Evolutionary conservation across 2,113 vertebrate species (phyloP), one percentile per base, ranked within the genome.

Genomic region (Heloderma charlesbogerti): DNA sequence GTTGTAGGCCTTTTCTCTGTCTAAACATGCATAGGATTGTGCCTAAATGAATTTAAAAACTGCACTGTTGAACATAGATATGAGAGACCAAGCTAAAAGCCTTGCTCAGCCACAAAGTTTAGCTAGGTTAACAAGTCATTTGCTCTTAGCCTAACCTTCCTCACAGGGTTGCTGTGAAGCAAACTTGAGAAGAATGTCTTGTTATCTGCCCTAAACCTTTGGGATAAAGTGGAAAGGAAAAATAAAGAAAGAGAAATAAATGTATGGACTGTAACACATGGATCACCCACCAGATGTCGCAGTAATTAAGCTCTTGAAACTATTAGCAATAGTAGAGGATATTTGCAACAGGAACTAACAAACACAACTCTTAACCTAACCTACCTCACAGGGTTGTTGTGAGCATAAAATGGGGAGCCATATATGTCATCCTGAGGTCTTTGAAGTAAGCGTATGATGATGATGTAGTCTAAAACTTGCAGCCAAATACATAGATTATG

Each of bases 271-370:
- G 63, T 60, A 60, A 20, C 22, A 20, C 51, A 34, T 74, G 75
- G 63, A 48, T 25, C 82, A 93, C 84, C 90, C 93, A 91, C 90
- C 93, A 80, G 89, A 90, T 91, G 95, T 92, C 92, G 94, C 91
- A 88, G 63, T 2, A 0, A 63, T 86, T 87, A 84, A 12, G 77
- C 84, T 67, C 51, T 86, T 81, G 29, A 13, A 4, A 84, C 51
- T 86, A 29, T 40, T 48, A 29, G 54, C 85, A 54, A 27, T 80
- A 27, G 4, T 54, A 54, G 13, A 80, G 27, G 48, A 34, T 51
- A 51, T 80, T 80, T 80, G 29, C n/a, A 74, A 16, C 34, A 74
- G 16, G n/a, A 74, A 34, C 31, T 8, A 71, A 74, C 37, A n/a
- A 74, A 74, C 27, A 37, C 72, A 6, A 37, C 34, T 63, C 16